These are phyloP conservation scores for Rousettus madagascariensis DNA, from an alignment of 2,797 vertebrate genomes.

Conservation along the genomic window DNA sequence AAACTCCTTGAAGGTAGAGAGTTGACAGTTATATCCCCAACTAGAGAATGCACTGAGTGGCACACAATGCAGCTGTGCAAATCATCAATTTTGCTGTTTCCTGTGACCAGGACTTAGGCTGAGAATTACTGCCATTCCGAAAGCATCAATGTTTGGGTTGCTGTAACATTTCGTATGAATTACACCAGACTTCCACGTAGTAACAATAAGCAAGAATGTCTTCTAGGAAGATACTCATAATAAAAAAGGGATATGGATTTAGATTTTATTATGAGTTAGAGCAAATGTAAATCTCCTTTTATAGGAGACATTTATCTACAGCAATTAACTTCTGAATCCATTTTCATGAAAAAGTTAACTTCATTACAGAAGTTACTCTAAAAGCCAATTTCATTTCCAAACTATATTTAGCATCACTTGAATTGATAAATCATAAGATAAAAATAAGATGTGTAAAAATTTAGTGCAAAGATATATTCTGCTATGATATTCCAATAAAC, in stretches of 20 bases:
- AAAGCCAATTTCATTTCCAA: constrained; percentile 54
- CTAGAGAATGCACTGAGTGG: not conserved
- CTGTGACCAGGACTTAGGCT: not conserved
- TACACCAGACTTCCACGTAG: not conserved
- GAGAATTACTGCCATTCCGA: constrained; percentile 11
- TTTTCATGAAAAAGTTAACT: constrained; percentile 61
- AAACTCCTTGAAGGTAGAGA: not conserved
- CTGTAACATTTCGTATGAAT: constrained; percentile 30
- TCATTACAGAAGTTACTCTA: constrained; percentile 50
- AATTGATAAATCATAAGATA: constrained; percentile 26
- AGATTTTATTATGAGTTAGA: constrained; percentile 50
- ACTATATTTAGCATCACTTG: constrained; percentile 43
- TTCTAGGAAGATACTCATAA: constrained; percentile 38
- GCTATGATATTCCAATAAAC: not conserved
- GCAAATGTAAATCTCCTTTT: constrained; percentile 54
- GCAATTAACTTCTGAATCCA: constrained; percentile 53
- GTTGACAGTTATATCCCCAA: not conserved
- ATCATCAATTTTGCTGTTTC: not conserved
- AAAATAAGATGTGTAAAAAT: constrained; percentile 20
- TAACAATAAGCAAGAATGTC: constrained; percentile 21
- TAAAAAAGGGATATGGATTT: constrained; percentile 35
- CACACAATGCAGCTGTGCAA: not conserved
- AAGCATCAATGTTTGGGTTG: not conserved
- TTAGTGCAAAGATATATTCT: not conserved
- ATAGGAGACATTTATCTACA: constrained; percentile 52